These are phyloP conservation scores for Ornithorhynchus anatinus DNA, from an alignment of 2,113 vertebrate species.

Conservation along the genomic window DNA sequence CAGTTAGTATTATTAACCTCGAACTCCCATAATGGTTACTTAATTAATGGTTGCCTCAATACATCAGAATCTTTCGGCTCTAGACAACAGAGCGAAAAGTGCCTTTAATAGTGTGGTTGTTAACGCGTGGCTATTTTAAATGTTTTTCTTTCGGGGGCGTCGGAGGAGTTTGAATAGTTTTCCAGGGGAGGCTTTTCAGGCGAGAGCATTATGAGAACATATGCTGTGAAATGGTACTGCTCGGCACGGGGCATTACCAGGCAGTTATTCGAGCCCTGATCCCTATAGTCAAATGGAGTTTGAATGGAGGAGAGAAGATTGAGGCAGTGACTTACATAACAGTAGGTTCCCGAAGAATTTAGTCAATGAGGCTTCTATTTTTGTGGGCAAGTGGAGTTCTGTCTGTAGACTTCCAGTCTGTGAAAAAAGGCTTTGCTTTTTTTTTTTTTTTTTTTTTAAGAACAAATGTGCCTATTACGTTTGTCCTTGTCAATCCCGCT, in stretches of 20 bases:
- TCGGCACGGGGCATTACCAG: slow-evolving; percentile 11
- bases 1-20: neutral
- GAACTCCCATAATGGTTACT: neutral
- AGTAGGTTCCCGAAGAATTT: neutral
- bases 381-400: neutral
- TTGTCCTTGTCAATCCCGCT: no score
- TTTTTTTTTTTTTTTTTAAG: no score
- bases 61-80: neutral
- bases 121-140: neutral
- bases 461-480: no score
- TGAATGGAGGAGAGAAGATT: neutral
- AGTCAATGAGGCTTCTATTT: neutral
- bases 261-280: neutral
- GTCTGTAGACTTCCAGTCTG: no score
- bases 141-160: slow-evolving; percentile 19
- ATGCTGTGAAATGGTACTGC: neutral
- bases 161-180: neutral
- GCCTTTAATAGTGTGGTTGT: neutral
- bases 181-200: neutral
- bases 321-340: no score
- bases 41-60: slow-evolving; percentile 10
- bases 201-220: neutral
- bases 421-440: no score
- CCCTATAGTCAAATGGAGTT: neutral
- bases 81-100: neutral